Base-by-base conservation (phyloP, 1,140 invertebrate genomes). In the Idris sp. region DNA sequence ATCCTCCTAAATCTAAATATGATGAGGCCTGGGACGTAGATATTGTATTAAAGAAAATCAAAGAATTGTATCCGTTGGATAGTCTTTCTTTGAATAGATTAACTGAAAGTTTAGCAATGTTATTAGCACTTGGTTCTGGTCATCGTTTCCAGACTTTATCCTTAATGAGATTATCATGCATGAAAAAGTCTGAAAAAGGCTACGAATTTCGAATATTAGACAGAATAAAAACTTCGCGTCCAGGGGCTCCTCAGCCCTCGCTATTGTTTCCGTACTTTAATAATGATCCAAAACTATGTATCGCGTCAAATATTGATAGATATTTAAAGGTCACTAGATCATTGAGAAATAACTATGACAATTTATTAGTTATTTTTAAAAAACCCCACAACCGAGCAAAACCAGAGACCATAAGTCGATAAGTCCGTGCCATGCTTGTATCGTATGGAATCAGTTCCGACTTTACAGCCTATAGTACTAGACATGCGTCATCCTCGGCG, bases 61-160 rank as follows among this genome's bases (percentile, higher is more conserved):
- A 26, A 14, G 28, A 35, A 4, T 46, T 10, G 10, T 44, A 15
- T 3, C 49, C 49, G 0, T 35, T 68, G 9, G 62, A 68, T 10
- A 33, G 25, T 11, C 19, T 61, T 4, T 1, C 10, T 4, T 16
- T 56, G 19, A 1, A 9, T 8, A 26, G 38, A 6, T 40, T 72
- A 14, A 38, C 48, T 2, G 25, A 31, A 0, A 44, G 41, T 22
- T 22, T 62, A 19, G 58, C 40, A 1, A 36, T 40, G 9, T 19
- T 74, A 0, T 16, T 81, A 11, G 77, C 76, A 0, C 10, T 78
- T 2, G 59, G 48, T 16, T 69, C 73, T 0, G 77, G 65, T 0
- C 65, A 59, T 30, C 64, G 38, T 11, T 31, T 59, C 30, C 76
- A 67, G 67, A 71, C 67, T 0, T 35, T 69, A 13, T 18, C 58